Base-by-base conservation (phyloP, 35 echinoderm and acorn worm genomes). In the Strongylocentrotus purpuratus region DNA sequence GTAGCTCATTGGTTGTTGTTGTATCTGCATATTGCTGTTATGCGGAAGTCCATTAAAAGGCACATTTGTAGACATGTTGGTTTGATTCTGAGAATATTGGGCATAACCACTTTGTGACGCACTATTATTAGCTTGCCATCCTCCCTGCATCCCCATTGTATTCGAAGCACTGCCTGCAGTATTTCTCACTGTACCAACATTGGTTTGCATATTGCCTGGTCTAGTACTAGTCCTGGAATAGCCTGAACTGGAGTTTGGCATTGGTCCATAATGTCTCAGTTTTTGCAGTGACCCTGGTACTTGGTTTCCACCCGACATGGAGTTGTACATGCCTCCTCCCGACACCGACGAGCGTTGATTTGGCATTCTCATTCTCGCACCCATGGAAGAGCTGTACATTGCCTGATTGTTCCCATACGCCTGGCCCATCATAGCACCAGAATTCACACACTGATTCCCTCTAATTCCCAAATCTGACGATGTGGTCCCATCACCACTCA, bases 231-330 rank as follows among this genome's bases (percentile, higher is more conserved):
- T 89, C 86, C 86, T 94, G 2, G 93, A 94, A 41, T 15, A 47
- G 25, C 85, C 93, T 88, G 92, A 46, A 89, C 85, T 48, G 46
- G 86, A 89, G 59, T 94, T 96, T 7, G 96, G 96, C 96, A 96
- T 96, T 85, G 96, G 96, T 61, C 96, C 96, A 94, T 46, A 96
- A 48, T 96, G 96, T 96, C 96, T 96, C 15, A 96, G 52, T 78
- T 91, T 94, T 32, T 96, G 96, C 31, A 50, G 46, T 17, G 95
- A 94, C 32, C 96, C 86, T 90, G 33, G 93, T 46, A 92, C 45
- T 28, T 92, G 88, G 32, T 88, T 60, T 58, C 90, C 87, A 33
- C 94, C 78, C 47, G 90, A 61, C 52, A 71, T 90, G 22, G 95
- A 46, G 47, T 93, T 93, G 91, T 46, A 93, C 87, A 33, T 13